Percentiles rank a stretch among this genome's conserved stretches.
Evolutionary conservation across 1,140 invertebrate genomes (phyloP).

Genomic region (Platyscapa corneri): DNA sequence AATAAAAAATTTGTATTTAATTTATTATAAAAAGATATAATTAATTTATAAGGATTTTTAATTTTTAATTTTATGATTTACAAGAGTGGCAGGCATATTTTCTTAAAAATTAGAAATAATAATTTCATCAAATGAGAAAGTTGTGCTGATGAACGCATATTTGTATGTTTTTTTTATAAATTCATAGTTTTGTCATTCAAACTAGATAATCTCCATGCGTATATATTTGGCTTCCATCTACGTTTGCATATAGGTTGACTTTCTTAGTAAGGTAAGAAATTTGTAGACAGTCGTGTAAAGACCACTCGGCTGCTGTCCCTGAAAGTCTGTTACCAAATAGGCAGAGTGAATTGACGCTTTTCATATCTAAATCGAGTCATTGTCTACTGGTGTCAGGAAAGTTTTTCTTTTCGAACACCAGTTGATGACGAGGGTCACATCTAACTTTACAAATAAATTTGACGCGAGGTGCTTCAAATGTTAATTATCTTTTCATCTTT

Average conservation of each 20-base stretch:
- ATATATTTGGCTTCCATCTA: not conserved
- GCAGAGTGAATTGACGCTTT: constrained; percentile 57
- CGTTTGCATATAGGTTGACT: not conserved
- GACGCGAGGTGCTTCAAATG: constrained; percentile 13
- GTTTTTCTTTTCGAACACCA: constrained; percentile 57
- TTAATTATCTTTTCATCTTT: constrained; percentile 33
- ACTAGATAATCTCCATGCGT: not conserved
- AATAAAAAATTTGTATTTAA: no score
- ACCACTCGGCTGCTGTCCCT: constrained; percentile 64
- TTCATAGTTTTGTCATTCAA: no score
- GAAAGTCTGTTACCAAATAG: constrained; percentile 55
- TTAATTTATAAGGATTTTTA: no score
- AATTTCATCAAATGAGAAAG: no score
- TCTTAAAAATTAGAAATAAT: no score
- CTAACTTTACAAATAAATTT: constrained; percentile 45
- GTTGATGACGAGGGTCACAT: constrained; percentile 61
- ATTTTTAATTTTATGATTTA: no score
- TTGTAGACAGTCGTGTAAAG: constrained; percentile 36
- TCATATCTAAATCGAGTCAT: constrained; percentile 62
- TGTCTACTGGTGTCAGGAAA: constrained; percentile 58
- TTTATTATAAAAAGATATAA: no score
- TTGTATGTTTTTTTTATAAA: no score
- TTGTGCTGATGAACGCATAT: no score
- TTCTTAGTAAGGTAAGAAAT: not conserved
- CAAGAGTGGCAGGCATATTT: no score